A percentile compares a stretch with the other conserved stretches of the same genome.
Conservation (phyloP, 92 coral and sea anemone genomes). For the Chrysogorgia sp. region DNA sequence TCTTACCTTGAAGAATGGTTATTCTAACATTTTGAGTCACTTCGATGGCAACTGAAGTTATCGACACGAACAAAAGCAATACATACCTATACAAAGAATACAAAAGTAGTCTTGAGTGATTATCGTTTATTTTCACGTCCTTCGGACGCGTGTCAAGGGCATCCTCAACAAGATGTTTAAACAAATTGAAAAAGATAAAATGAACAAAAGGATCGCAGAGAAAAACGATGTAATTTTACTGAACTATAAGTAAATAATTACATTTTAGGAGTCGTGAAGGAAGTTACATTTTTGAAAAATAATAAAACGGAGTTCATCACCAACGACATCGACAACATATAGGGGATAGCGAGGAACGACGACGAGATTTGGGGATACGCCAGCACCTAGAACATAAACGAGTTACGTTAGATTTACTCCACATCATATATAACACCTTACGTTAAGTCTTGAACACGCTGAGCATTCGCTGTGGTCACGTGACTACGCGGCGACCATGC, state of each 20-base stretch:
- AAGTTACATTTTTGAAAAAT: background rate
- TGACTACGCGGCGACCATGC: too few relatives aligned
- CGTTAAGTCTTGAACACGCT: too few relatives aligned
- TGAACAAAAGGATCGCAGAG: too few relatives aligned
- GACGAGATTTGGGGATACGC: slow-evolving; percentile 15
- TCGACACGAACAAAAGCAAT: background rate
- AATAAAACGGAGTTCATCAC: background rate
- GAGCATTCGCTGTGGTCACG: too few relatives aligned
- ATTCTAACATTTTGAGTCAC: background rate
- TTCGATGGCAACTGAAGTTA: slow-evolving; percentile 4
- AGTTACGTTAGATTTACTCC: background rate
- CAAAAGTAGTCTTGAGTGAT: background rate
- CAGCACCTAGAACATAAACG: background rate
- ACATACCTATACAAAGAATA: background rate
- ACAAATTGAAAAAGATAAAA: background rate
- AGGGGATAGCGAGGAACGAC: slow-evolving; percentile 14
- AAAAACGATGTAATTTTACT: too few relatives aligned
- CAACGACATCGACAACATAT: background rate
- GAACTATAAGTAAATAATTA: background rate
- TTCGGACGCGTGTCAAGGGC: too few relatives aligned
- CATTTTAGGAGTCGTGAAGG: background rate
- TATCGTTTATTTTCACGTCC: background rate
- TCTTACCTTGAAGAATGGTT: slow-evolving; percentile 8
- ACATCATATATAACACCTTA: too few relatives aligned
- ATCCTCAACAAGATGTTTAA: background rate